Base-by-base conservation (phyloP, 2,888 invertebrate genomes). In the Sussaba pulchella region DNA sequence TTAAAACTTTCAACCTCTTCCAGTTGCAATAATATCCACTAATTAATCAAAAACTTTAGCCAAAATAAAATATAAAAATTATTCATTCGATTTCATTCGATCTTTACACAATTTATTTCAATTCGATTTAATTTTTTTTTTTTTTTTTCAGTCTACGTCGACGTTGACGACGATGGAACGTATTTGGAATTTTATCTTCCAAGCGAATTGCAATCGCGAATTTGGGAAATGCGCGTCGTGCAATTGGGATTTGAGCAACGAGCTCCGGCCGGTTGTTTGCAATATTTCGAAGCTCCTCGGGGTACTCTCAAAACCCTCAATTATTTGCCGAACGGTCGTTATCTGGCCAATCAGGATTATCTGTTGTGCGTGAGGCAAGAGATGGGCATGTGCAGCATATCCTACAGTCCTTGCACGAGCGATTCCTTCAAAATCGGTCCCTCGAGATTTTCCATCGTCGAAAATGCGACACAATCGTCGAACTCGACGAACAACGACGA, bases 311-410 rank as follows among this genome's bases (percentile, higher is more conserved):
- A 95, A 92, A 96, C 97, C 0, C 95, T 97, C 92, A 97, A 97
- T 92, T 97, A 95, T 89, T 96, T 97, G 0, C 95, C 95, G 26
- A 97, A 97, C 87, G 97, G 97, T 0, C 94, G 97, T 0, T 96
- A 97, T 88, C 92, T 97, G 26, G 96, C 97, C 0, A 94, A 95
- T 82, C 97, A 97, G 88, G 95, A 97, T 85, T 97, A 97, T 92
- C 94, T 94, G 66, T 94, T 96, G 6, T 97, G 97, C 89, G 93
- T 97, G 82, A 93, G 96, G 2, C 95, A 95, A 85, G 96, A 95
- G 87, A 89, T 90, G 10, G 95, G 94, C 0, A 95, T 95, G 94
- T 97, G 97, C 87, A 95, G 96, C 1, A 95, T 97, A 17, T 93
- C 95, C 12, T 97, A 97, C 91, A 93, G 95, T 77, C 96, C 96